These are phyloP conservation scores for Onychorhynchus coronatus DNA, from an alignment of 2,113 vertebrate genomes.

Conservation along the genomic window DNA sequence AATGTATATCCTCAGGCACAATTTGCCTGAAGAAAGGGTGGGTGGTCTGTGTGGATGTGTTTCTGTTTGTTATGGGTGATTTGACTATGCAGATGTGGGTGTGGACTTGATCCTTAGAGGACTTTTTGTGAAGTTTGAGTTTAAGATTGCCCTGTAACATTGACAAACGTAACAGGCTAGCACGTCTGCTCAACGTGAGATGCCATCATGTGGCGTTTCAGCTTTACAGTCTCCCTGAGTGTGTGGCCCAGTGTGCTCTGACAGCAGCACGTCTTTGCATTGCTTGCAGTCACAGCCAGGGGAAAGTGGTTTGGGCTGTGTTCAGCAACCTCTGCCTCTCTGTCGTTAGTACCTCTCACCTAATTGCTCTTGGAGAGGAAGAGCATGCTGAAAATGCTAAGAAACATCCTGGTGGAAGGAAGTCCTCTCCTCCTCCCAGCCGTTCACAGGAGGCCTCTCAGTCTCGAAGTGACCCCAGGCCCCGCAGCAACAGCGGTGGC, in stretches of 20 bases:
- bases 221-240: rapidly evolving
- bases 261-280: not conserved
- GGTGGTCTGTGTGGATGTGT: rapidly evolving
- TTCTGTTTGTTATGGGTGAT: not conserved
- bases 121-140: not conserved
- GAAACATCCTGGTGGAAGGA: conserved; percentile 54
- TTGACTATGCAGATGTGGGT: not conserved
- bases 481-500: not conserved
- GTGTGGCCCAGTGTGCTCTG: rapidly evolving
- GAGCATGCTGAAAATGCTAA: not conserved
- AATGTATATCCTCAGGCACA: not conserved
- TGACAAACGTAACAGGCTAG: rapidly evolving
- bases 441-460: not conserved
- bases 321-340: not conserved
- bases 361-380: conserved; percentile 64
- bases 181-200: rapidly evolving
- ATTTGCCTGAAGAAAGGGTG: not conserved
- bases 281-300: not conserved
- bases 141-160: not conserved
- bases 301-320: not conserved
- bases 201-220: rapidly evolving
- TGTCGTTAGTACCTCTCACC: not conserved
- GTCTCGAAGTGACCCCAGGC: conserved; percentile 10
- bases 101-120: not conserved
- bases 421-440: conserved; percentile 39